Evolutionary conservation across 2,797 vertebrate species (phyloP), one percentile per base, ranked within the genome.

Genomic region (Schizopygopsis malacanthus): DNA sequence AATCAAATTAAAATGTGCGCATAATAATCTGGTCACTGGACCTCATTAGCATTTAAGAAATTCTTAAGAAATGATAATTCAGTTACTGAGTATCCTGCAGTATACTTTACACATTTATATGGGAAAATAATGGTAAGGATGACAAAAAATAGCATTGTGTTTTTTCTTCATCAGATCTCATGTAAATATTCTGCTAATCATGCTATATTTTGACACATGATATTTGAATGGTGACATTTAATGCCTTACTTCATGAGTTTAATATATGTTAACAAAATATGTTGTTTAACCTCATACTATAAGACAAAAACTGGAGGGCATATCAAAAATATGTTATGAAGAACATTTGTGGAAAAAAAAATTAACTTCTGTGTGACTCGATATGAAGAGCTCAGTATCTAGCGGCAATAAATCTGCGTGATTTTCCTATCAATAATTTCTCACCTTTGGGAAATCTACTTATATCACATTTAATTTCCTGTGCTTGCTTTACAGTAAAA

Each of bases 381-480:
- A 67, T 37, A 18, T 16, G 6, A 67, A 37, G 33, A 37, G 15
- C 33, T 15, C 13, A 52, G 79, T 56, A 70, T 80, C 59, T 45
- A 78, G 54, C 77, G 67, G 76, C 37, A 59, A 85, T 69, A 79
- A 63, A 70, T 69, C 63, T 10, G 6, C 43, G 72, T 84, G 59
- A 79, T 84, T 81, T 85, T 79, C 75, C 72, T 59, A 85, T 87
- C 80, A 82, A 87, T 87, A 82, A 87, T 87, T 82, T n/a, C 69
- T 59, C 79, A 87, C 80, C 79, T 50, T 72, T 84, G 82, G 75
- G 61, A 87, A 59, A 81, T 75, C 71, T 75, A 33, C 82, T 89
- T 81, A 82, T 82, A 89, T 90, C 83, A 83, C 56, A 85, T 88
- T 88, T 89, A 79, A 89, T 89, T 86, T 90, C 85, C 85, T 81